Evolutionary conservation across 2,888 invertebrate genomes (phyloP).

Genomic region (Chloromyia formosa): DNA sequence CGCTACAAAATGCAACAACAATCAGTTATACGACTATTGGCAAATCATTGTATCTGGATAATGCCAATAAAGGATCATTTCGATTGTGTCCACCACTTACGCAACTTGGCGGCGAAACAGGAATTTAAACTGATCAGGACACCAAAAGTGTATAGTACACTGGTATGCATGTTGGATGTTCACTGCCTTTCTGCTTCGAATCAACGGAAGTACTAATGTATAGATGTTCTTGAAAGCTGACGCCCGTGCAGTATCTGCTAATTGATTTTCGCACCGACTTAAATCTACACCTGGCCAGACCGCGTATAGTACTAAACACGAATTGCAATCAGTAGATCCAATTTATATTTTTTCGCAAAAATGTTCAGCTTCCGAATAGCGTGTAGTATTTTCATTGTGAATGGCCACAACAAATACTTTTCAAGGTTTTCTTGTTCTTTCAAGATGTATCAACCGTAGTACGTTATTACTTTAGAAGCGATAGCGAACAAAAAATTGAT

Average conservation of each 20-base stretch:
- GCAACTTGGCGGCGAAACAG: constrained; percentile 41
- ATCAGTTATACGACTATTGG: background rate
- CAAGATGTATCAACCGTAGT: background rate
- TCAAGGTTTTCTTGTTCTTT: constrained; percentile 42
- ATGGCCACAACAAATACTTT: background rate
- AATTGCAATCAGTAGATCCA: constrained; percentile 15
- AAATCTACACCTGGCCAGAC: constrained; percentile 11
- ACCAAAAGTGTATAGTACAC: background rate
- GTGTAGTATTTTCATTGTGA: constrained; percentile 12
- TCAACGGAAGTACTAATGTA: background rate
- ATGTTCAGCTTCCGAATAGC: background rate
- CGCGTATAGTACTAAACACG: constrained; percentile 28
- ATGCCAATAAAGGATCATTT: no score
- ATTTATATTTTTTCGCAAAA: constrained; percentile 43
- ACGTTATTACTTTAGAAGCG: background rate
- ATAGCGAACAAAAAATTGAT: background rate
- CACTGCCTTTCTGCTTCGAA: background rate
- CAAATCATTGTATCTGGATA: no score
- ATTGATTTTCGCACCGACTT: constrained; percentile 1
- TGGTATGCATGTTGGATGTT: constrained; percentile 19
- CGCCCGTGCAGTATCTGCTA: background rate
- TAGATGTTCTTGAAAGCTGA: background rate
- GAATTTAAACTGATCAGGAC: background rate
- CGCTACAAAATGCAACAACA: constrained; percentile 48
- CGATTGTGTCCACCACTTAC: constrained; percentile 27